Evolutionary conservation across 2,797 vertebrate genomes (phyloP).

Genomic region (Neosilurus hyrtlii): DNA sequence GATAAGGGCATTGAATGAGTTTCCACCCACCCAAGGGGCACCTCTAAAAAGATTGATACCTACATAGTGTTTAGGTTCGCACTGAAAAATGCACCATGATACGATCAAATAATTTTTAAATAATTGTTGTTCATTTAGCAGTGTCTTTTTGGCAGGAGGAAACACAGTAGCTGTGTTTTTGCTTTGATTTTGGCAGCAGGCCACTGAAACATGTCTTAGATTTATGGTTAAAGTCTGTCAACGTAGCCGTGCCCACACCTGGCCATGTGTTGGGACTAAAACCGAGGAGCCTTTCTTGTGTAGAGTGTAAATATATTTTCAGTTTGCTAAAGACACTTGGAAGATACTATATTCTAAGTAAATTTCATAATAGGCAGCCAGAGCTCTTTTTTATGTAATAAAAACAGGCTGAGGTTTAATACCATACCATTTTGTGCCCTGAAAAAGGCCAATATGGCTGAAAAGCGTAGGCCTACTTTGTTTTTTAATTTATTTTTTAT

Average conservation of each 20-base stretch:
- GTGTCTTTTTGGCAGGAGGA: neutral
- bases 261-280: neutral
- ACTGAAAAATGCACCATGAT: neutral
- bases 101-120: neutral
- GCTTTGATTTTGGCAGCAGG: neutral
- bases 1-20: too few species aligned
- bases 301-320: neutral
- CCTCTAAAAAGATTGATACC: neutral
- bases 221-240: neutral
- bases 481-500: too few species aligned
- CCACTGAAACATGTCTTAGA: slow-evolving; percentile 1
- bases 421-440: too few species aligned
- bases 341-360: neutral
- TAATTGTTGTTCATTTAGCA: neutral
- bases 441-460: too few species aligned
- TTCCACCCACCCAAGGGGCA: too few species aligned
- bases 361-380: neutral
- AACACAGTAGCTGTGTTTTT: neutral
- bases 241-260: neutral
- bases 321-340: neutral
- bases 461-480: too few species aligned
- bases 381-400: neutral
- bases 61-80: neutral
- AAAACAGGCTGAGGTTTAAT: too few species aligned
- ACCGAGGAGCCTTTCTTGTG: neutral